These are phyloP conservation scores for Anthoptus insignis DNA, from an alignment of 2,888 invertebrate species.

Conservation along the genomic window DNA sequence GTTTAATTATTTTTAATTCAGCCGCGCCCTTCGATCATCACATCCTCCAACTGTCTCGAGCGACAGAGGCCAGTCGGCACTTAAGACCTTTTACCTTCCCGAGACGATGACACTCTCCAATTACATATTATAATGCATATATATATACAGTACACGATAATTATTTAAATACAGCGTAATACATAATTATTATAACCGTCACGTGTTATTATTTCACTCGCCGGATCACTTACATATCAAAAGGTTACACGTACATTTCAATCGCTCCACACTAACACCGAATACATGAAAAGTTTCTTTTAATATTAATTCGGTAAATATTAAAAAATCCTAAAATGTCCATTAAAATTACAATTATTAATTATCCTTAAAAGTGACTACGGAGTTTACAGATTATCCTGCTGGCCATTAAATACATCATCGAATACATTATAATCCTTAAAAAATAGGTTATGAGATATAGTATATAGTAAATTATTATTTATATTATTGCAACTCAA, in stretches of 20 bases:
- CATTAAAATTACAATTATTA: conserved; percentile 35
- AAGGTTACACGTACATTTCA: conserved; percentile 4
- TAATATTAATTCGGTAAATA: conserved; percentile 61
- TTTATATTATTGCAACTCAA: conserved; percentile 9
- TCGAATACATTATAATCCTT: conserved; percentile 21
- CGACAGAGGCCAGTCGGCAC: conserved; percentile 43
- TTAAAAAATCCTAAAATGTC: conserved; percentile 46
- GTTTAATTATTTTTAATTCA: conserved; percentile 81
- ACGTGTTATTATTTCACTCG: too few relatives aligned
- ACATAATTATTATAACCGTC: conserved; percentile 14
- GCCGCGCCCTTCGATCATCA: conserved; percentile 50
- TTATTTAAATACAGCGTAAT: conserved; percentile 23
- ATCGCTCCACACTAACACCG: conserved; percentile 18
- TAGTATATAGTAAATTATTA: conserved; percentile 20
- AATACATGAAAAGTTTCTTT: conserved; percentile 30
- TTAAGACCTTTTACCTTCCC: conserved; percentile 42
- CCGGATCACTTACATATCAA: conserved; percentile 9
- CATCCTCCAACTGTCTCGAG: conserved; percentile 40
- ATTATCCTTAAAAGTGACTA: conserved; percentile 58
- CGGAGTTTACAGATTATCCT: conserved; percentile 60
- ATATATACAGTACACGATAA: conserved; percentile 33
- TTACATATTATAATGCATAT: conserved; percentile 21
- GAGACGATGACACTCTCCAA: conserved; percentile 33
- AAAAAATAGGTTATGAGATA: conserved; percentile 21
- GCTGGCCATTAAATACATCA: conserved; percentile 64